Base-by-base conservation (phyloP, 2,113 vertebrate genomes). In the Columba janthina region DNA sequence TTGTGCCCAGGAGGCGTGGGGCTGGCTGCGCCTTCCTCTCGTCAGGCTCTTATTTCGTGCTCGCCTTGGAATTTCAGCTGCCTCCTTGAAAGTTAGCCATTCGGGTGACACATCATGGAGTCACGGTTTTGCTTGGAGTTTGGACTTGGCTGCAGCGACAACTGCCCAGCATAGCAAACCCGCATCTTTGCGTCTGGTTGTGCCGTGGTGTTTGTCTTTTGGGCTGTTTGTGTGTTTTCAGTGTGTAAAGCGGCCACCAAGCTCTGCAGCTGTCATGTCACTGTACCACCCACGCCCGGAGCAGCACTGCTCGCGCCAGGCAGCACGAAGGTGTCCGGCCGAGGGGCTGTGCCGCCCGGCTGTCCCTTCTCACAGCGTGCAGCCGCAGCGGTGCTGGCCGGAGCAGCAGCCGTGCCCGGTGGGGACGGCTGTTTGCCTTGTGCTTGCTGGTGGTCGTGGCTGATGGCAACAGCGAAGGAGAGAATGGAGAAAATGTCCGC, bases 1-100 rank as follows among this genome's bases (percentile, higher is more conserved):
- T 53, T 17, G 5, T 4, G 26, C 46, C 85, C 5, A 4, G 7
- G 11, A 7, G 53, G 4, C 12, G 61, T 7, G 65, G 22, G 72
- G 8, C 80, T 51, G 51, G 5, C 83, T 31, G 57, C 7, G 0
- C 66, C 86, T 38, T 38, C 51, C 69, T 48, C 69, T 24, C 7
- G 0, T 4, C 36, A 6, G 21, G 20, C 69, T 28, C 6, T 0
- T 1, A 19, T 48, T 32, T 38, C 44, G 2, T 1, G 0, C 56
- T 69, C 13, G 0, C 34, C 46, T 32, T 16, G 38, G 51, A 18
- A 38, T 75, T 26, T 6, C 10, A 36, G 50, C 53, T 70, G 25
- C 29, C 38, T 66, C 32, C 58, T 42, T 16, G 34, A 40, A 42
- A 8, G 2, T 1, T 8, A 5, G 1, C 38, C 1, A 0, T 19